Conservation (phyloP, 1,140 invertebrate genomes). For the Patella vulgata region DNA sequence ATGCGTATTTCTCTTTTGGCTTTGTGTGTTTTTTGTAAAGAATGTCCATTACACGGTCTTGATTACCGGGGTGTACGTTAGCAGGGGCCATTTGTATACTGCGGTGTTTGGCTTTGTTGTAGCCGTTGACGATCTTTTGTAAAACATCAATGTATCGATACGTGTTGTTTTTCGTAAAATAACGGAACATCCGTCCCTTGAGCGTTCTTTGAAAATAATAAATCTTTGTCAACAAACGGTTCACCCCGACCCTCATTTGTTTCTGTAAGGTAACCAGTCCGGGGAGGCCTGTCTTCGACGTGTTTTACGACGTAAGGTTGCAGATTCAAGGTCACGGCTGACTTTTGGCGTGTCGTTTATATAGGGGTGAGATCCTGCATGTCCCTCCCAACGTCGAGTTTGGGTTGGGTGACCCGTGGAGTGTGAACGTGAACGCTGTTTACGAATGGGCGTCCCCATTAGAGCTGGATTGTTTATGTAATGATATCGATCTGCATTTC, state of each 20-base stretch:
- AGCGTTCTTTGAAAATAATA: slow-evolving; percentile 65
- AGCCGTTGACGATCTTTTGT: slow-evolving; percentile 56
- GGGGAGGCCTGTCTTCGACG: no score
- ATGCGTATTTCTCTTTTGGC: no score
- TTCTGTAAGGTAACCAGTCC: no score
- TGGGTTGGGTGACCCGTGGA: background rate
- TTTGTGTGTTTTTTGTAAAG: background rate
- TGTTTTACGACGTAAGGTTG: no score
- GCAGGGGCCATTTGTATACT: slow-evolving; percentile 63
- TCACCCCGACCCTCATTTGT: no score
- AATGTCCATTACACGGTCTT: slow-evolving; percentile 11
- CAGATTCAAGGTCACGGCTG: no score
- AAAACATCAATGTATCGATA: slow-evolving; percentile 65
- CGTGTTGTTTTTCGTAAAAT: slow-evolving; percentile 63
- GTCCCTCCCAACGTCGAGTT: background rate
- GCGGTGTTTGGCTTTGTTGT: slow-evolving; percentile 65
- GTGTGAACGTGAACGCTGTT: slow-evolving; percentile 5
- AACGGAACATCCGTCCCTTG: slow-evolving; percentile 66
- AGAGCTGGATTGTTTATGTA: no score
- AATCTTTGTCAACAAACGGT: no score
- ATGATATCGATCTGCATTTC: no score
- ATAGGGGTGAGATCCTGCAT: no score
- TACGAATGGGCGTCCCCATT: no score
- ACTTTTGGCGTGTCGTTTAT: no score
- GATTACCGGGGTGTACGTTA: slow-evolving; percentile 29